Evolutionary conservation across 2,797 vertebrate species (phyloP), one percentile per base, ranked within the genome.

Genomic region (Crenuchus spilurus): DNA sequence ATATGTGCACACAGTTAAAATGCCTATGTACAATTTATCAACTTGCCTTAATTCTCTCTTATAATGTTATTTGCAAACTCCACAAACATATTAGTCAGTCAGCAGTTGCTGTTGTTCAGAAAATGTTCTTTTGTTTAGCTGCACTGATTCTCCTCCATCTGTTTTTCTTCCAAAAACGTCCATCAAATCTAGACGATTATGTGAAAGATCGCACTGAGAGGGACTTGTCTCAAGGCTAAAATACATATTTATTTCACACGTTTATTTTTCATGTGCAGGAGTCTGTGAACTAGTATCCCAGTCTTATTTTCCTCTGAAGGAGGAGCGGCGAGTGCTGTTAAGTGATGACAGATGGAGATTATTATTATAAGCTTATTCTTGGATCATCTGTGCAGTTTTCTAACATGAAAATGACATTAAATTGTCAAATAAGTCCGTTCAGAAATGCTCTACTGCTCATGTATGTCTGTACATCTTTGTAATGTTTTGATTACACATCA

Each of bases 331-430:
- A 44, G 44, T 65, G 70, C 55, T 39, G 54, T 66, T 72, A 62
- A 76, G 48, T 54, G 67, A 71, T 63, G 64, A 69, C 70, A 73
- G 70, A 73, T 57, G 58, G 57, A 57, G 54, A 77, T 68, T 30
- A 46, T 14, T 54, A 41, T 55, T 30, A n/a, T n/a, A 78, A 39
- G 39, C 55, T 68, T 60, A 26, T 22, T 65, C 10, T 18, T 48
- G 54, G 22, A 24, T 62, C 35, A 24, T 39, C 57, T 62, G 48
- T 24, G 37, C 13, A 8, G 35, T 41, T 62, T 62, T 42, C 6
- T 39, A 42, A 13, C 48, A 49, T 37, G 35, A 4, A 4, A 37
- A 37, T 37, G 35, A 4, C 10, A 37, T 10, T 37, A 4, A 37
- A 10, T 10, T 4, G 4, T 37, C 4, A 37, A 4, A 4, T 37